Conservation (phyloP, 2,113 vertebrate species). For the Smithornis capensis region DNA sequence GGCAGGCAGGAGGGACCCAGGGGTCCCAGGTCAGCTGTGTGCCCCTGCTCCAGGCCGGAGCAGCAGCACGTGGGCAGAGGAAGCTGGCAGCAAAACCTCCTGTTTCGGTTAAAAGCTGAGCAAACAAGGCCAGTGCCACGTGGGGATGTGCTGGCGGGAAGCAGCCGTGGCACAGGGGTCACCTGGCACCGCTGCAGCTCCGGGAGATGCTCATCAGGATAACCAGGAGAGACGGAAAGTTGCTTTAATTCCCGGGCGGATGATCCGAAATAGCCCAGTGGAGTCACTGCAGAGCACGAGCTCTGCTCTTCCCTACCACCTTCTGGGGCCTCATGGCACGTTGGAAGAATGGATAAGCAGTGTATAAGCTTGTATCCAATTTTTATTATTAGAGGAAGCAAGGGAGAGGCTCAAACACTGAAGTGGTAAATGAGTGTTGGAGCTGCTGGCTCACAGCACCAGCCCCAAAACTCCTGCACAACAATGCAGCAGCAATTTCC, state of each 20-base stretch:
- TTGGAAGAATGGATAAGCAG: rapidly evolving
- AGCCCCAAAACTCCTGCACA: background rate
- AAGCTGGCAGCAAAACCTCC: background rate
- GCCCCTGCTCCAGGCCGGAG: background rate
- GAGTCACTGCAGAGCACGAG: rapidly evolving
- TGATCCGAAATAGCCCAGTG: background rate
- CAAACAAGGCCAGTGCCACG: constrained; percentile 12
- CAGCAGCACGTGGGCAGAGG: background rate
- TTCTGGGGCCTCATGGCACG: background rate
- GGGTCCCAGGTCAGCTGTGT: background rate
- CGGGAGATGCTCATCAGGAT: background rate
- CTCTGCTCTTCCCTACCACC: background rate
- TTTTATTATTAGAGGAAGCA: background rate
- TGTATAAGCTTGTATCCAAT: background rate
- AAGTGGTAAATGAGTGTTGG: rapidly evolving
- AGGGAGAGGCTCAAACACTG: background rate
- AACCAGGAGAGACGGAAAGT: background rate
- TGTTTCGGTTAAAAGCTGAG: background rate
- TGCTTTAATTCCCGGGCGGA: background rate
- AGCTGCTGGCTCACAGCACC: background rate
- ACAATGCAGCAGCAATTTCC: background rate
- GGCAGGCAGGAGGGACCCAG: background rate
- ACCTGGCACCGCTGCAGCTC: background rate
- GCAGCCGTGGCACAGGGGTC: background rate
- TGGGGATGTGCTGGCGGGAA: background rate